These are phyloP conservation scores for Brachylomia viminalis DNA, from an alignment of 2,888 invertebrate genomes.

Conservation along the genomic window DNA sequence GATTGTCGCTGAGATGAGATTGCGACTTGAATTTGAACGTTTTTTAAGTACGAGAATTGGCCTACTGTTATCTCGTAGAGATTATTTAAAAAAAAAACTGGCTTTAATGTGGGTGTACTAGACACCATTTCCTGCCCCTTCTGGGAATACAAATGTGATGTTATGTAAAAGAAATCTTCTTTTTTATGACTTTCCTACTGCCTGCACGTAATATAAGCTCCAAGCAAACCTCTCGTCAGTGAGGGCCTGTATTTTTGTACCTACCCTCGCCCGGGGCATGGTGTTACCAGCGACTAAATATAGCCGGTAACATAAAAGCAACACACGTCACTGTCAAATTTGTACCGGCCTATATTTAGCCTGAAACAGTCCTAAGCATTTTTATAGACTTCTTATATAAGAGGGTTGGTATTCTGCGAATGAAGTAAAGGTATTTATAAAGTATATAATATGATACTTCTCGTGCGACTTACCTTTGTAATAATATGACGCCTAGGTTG, in stretches of 20 bases:
- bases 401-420: not conserved
- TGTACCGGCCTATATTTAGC: constrained; percentile 5
- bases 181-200: not conserved
- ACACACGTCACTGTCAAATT: constrained; percentile 8
- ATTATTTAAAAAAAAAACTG: not conserved
- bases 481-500: no score
- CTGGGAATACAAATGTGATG: not conserved
- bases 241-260: not conserved
- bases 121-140: not conserved
- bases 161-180: not conserved
- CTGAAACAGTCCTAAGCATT: not conserved
- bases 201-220: not conserved
- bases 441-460: no score
- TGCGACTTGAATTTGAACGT: no score
- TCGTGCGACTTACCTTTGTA: not conserved
- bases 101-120: not conserved
- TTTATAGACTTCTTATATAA: constrained; percentile 9
- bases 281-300: constrained; percentile 40
- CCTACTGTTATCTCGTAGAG: no score
- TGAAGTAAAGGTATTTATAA: not conserved
- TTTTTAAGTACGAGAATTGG: no score
- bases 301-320: constrained; percentile 26
- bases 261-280: constrained; percentile 15
- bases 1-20: no score
- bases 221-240: not conserved